Percentiles rank a stretch among this genome's conserved stretches.
Evolutionary conservation across 2,888 invertebrate genomes (phyloP).

Genomic region (Coelinius sp.): DNA sequence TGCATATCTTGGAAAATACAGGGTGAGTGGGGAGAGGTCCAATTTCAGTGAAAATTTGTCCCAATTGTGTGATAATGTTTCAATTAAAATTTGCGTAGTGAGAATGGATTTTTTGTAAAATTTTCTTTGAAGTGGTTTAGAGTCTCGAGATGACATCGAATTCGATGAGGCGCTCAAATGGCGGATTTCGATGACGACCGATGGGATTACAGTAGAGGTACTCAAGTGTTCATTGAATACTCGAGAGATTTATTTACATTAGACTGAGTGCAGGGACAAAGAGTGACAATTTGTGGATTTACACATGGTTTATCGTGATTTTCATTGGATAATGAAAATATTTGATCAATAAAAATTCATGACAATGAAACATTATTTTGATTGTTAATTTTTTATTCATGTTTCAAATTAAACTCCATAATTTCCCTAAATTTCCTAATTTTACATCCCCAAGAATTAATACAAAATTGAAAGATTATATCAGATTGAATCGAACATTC

Average conservation of each 20-base stretch:
- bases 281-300: neutral
- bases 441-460: neutral
- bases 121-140: neutral
- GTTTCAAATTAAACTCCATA: too few relatives aligned
- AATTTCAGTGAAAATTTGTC: too few relatives aligned
- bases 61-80: too few relatives aligned
- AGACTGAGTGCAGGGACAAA: neutral
- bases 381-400: too few relatives aligned
- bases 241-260: slow-evolving; percentile 7
- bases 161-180: neutral
- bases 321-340: neutral
- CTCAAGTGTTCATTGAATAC: neutral
- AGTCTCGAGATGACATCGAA: neutral
- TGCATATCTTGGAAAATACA: too few relatives aligned
- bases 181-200: neutral
- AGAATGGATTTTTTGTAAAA: neutral
- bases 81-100: too few relatives aligned
- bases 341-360: too few relatives aligned
- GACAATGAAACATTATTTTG: too few relatives aligned
- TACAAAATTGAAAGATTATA: slow-evolving; percentile 6
- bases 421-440: too few relatives aligned
- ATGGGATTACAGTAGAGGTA: neutral
- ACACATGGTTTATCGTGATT: neutral
- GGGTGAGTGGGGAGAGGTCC: too few relatives aligned
- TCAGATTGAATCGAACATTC: slow-evolving; percentile 10